A percentile compares a stretch with the other conserved stretches of the same genome.
Conservation (phyloP, 2,888 invertebrate genomes). For the Cybosia mesomella region DNA sequence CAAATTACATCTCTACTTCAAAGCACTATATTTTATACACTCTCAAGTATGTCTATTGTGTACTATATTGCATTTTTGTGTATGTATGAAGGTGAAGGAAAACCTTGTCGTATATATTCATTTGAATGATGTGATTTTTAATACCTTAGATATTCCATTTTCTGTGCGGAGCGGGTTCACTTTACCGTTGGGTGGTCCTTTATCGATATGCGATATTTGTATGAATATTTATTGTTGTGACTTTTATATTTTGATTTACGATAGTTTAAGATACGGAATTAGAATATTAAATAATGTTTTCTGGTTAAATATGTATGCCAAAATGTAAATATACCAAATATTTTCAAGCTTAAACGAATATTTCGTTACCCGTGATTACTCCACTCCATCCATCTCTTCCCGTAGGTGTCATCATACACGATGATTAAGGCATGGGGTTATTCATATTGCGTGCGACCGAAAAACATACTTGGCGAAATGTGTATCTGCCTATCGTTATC, state of each 20-base stretch:
- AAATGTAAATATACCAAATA: too few species aligned
- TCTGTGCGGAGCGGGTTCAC: slow-evolving; percentile 8
- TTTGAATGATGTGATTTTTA: slow-evolving; percentile 30
- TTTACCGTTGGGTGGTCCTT: slow-evolving; percentile 15
- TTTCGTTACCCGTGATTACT: too few species aligned
- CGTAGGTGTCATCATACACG: too few species aligned
- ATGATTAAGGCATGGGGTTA: too few species aligned
- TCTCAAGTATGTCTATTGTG: neutral
- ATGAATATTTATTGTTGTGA: slow-evolving; percentile 13
- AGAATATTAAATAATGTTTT: neutral
- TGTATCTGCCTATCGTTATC: too few species aligned
- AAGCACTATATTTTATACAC: too few species aligned
- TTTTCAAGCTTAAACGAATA: too few species aligned
- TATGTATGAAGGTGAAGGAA: neutral
- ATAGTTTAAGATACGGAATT: neutral
- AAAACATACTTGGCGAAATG: too few species aligned
- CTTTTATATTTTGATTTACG: neutral
- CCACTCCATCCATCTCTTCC: too few species aligned
- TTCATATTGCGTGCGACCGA: too few species aligned
- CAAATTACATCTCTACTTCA: neutral
- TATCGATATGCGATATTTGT: slow-evolving; percentile 17
- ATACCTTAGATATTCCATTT: slow-evolving; percentile 41
- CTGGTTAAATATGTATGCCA: neutral
- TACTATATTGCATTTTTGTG: neutral
- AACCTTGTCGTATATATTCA: slow-evolving; percentile 27